Conservation (phyloP, 2,113 vertebrate species). For the Himantopus leucocephalus region DNA sequence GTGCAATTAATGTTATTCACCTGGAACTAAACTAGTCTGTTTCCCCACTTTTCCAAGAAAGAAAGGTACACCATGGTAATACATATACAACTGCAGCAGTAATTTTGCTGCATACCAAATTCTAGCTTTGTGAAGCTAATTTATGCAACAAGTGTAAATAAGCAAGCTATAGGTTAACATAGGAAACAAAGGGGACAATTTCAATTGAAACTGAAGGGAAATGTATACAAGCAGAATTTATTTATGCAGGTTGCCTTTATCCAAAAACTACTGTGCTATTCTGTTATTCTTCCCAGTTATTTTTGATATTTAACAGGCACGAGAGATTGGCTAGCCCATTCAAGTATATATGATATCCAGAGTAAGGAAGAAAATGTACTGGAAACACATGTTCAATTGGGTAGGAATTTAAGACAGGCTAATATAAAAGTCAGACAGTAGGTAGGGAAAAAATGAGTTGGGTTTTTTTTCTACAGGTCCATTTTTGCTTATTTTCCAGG, state of each 20-base stretch:
- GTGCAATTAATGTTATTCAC: background rate
- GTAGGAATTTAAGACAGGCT: background rate
- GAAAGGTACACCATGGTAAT: background rate
- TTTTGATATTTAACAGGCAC: background rate
- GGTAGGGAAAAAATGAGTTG: background rate
- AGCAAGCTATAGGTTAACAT: background rate
- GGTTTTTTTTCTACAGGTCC: background rate
- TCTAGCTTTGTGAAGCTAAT: background rate
- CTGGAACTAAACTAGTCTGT: background rate
- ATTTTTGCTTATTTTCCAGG: background rate
- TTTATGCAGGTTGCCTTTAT: background rate
- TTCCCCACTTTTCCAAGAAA: background rate
- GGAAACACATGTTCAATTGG: background rate
- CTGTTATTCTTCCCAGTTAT: background rate
- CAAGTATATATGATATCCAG: background rate
- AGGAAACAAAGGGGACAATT: background rate
- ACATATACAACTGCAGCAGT: background rate
- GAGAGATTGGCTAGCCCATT: background rate
- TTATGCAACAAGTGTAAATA: background rate
- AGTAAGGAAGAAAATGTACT: background rate
- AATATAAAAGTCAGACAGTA: background rate
- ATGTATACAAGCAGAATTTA: background rate
- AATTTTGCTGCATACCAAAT: background rate
- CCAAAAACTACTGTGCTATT: background rate
- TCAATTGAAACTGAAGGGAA: background rate